These are phyloP conservation scores for Megalonaias nervosa DNA, from an alignment of 1,140 invertebrate species.

Conservation along the genomic window DNA sequence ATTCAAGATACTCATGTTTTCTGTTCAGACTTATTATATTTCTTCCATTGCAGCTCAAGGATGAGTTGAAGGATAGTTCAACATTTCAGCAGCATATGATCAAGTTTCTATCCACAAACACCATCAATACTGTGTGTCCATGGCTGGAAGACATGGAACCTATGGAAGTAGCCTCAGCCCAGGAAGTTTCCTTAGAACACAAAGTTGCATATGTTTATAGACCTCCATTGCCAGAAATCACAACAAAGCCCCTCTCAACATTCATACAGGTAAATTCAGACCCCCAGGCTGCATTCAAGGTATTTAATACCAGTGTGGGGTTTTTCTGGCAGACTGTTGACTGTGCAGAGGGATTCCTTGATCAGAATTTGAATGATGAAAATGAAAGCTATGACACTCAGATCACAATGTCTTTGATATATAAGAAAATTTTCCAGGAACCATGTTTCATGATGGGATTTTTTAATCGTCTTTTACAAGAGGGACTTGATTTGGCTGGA, in stretches of 20 bases:
- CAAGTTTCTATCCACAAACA: conserved; percentile 63
- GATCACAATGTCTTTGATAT: conserved; percentile 65
- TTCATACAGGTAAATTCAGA: conserved; percentile 66
- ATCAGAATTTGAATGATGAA: conserved; percentile 43
- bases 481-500: conserved; percentile 58
- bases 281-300: conserved; percentile 46
- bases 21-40: neutral
- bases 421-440: conserved; percentile 62
- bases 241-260: conserved; percentile 63
- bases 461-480: conserved; percentile 58
- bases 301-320: conserved; percentile 60
- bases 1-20: no score
- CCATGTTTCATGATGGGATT: conserved; percentile 61
- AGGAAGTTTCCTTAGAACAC: neutral
- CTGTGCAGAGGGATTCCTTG: conserved; percentile 49
- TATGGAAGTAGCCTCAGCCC: conserved; percentile 38
- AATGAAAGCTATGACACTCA: conserved; percentile 57
- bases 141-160: conserved; percentile 59
- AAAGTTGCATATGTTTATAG: conserved; percentile 42
- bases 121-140: conserved; percentile 58
- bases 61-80: conserved; percentile 46
- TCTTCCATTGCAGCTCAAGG: conserved; percentile 39
- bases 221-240: conserved; percentile 60
- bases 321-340: conserved; percentile 68
- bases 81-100: conserved; percentile 58